Base-by-base conservation (phyloP, 1,140 invertebrate species). In the Hyposmocoma kahamanoa region DNA sequence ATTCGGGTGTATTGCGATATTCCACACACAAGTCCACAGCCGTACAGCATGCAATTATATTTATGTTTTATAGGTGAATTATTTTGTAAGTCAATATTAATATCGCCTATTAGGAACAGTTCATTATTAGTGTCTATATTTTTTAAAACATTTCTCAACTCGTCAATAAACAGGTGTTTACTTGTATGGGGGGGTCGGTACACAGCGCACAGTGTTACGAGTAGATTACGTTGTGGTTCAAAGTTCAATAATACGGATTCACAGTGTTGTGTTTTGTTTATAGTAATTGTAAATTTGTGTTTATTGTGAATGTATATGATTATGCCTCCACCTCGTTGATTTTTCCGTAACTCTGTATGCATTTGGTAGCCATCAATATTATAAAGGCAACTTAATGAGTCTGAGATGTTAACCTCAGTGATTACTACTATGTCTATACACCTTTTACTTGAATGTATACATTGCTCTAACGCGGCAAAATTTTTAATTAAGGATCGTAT, bases 1-100 rank as follows among this genome's bases (percentile, higher is more conserved):
- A 60, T 52, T 3, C 53, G 32, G 5, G 58, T 56, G 10, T 56
- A 45, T 20, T 43, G 28, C 19, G 50, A 43, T 18, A 60, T n/a
- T 60, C 53, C 53, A 32, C 53, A 53, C 11, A 42, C 19, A 10
- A 61, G 47, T 11, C 58, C 53, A 19, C 19, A 10, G 1, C 22
- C 11, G 20, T 44, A 21, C 42, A 50, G 10, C 4, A 17, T 39
- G 19, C 13, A 38, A 10, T 39, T 18, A 22, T 44, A 50, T 38
- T 36, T 43, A 50, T 44, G 49, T 22, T 18, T 39, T 43, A 43
- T 17, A 43, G 42, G 42, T n/a, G n/a, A 13, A 4, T 43, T 4
- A 3, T 24, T 13, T 8, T 24, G 24, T 26, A 43, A 20, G 19
- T 43, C 42, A n/a, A 43, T 43, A 15, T 43, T 43, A 17, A 43